Base-by-base conservation (phyloP, 2,888 invertebrate genomes). In the Epistrophella euchroma region DNA sequence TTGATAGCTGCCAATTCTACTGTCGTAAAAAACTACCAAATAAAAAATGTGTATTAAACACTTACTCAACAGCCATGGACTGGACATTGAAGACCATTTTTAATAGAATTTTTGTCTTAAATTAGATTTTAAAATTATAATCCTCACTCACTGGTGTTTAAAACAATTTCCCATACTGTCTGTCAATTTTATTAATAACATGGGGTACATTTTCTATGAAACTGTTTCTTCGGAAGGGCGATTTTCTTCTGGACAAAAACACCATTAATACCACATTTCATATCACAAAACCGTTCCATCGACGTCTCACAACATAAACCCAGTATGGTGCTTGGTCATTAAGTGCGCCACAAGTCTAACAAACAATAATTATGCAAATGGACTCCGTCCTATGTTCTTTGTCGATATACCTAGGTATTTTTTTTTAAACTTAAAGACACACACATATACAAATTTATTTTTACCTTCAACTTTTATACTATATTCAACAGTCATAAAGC, bases 291-390 rank as follows among this genome's bases (percentile, higher is more conserved):
- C 82, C 86, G 86, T 86, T 81, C 45, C 86, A 82, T 82, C 60
- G 73, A 82, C 82, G 86, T 86, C 82, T 86, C 86, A 86, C 86
- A 82, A 86, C 86, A 86, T 86, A 86, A 86, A 86, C 74, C 73
- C 86, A 86, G 82, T 82, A 73, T 82, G 86, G 82, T 86, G 86
- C 82, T 58, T 82, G 82, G 79, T 82, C 86, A 86, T 86, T 86
- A 86, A 86, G 86, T 86, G 77, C 86, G 86, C 86, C 86, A 86
- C 86, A 86, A 86, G 77, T 77, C 86, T 77, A 82, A 78, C 86
- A 86, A 86, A 86, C 82, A 78, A 86, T 86, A 86, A 86, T 86
- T 86, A 86, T 86, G 86, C 86, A 86, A 86, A 86, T 86, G 71
- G 64, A 73, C 77, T 64, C 64, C 55, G 25, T 56, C 45, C 40